A percentile compares a stretch with the other conserved stretches of the same genome.
phyloP scores from a whole-genome alignment of 2,888 invertebrate species.

The Eupithecia dodoneata region DNA sequence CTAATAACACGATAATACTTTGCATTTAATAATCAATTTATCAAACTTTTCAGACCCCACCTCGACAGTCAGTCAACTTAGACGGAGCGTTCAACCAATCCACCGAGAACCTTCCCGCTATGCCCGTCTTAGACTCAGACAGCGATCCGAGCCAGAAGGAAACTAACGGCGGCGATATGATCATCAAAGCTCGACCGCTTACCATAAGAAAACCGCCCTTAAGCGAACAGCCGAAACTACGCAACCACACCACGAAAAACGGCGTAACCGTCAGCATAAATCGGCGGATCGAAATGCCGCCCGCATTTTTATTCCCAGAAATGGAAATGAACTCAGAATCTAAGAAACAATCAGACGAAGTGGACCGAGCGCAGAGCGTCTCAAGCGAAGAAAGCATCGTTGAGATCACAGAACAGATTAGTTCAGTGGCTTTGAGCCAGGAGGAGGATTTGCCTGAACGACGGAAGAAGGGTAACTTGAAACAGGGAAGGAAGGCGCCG shows the following conservation, averaged over 20 bases:
- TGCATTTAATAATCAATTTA: background rate
- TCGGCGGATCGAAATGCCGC: conserved; percentile 92
- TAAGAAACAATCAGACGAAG: conserved; percentile 72
- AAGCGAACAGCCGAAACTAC: conserved; percentile 90
- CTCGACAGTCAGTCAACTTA: conserved; percentile 79
- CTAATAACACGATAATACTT: background rate
- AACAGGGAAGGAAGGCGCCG: conserved; percentile 89
- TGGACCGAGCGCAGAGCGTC: conserved; percentile 74
- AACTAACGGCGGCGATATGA: conserved; percentile 72
- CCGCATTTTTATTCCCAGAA: conserved; percentile 91
- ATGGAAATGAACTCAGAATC: conserved; percentile 85
- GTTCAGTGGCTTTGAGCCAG: conserved; percentile 79
- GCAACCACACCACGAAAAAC: conserved; percentile 83
- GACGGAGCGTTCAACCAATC: conserved; percentile 67
- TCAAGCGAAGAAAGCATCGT: conserved; percentile 74
- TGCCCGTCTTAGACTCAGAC: conserved; percentile 69
- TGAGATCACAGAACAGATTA: conserved; percentile 80
- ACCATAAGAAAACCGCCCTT: conserved; percentile 93
- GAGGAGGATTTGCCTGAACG: conserved; percentile 82
- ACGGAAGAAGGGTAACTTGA: conserved; percentile 92
- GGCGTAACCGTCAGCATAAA: conserved; percentile 88
- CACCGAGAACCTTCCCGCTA: conserved; percentile 67
- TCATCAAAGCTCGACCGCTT: conserved; percentile 91
- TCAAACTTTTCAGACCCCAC: conserved; percentile 72
- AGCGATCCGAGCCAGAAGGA: conserved; percentile 75